A percentile compares a stretch with the other conserved stretches of the same genome.
These are phyloP conservation scores for Lochmaea capreae DNA, from an alignment of 2,888 invertebrate genomes.

Conservation along the genomic window DNA sequence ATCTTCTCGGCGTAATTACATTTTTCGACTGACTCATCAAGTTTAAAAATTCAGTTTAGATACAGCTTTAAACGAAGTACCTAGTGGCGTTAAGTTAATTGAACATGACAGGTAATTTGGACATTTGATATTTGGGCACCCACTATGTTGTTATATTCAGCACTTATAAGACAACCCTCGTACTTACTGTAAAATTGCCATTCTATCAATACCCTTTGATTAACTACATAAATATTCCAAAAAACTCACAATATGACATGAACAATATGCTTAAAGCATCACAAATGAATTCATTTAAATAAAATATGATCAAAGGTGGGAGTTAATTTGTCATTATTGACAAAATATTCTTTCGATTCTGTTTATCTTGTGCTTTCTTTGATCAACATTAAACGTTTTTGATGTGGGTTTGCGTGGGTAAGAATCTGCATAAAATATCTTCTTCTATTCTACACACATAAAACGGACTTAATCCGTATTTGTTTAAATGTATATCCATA, in stretches of 20 bases:
- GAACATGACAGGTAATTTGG: no score
- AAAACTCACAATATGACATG: conserved; percentile 17
- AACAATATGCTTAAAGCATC: conserved; percentile 17
- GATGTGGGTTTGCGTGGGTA: conserved; percentile 38
- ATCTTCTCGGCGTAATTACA: no score
- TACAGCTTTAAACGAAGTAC: no score
- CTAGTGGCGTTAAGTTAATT: no score
- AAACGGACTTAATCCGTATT: no score
- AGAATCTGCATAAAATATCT: conserved; percentile 57
- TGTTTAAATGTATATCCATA: no score
- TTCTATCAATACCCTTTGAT: conserved; percentile 18
- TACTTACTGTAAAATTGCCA: not conserved
- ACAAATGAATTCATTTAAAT: conserved; percentile 32
- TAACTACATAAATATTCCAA: conserved; percentile 21
- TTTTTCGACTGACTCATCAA: no score
- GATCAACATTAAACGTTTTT: conserved; percentile 52
- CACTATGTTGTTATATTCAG: no score
- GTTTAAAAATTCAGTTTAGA: no score
- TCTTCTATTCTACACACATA: not conserved
- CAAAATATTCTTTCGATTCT: conserved; percentile 38
- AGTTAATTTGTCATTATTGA: conserved; percentile 40
- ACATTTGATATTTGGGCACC: no score
- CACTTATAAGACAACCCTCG: no score
- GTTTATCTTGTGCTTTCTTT: conserved; percentile 54
- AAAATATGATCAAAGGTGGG: conserved; percentile 27